phyloP scores from a whole-genome alignment of 2,888 invertebrate species.

The Cheilosia soror region DNA sequence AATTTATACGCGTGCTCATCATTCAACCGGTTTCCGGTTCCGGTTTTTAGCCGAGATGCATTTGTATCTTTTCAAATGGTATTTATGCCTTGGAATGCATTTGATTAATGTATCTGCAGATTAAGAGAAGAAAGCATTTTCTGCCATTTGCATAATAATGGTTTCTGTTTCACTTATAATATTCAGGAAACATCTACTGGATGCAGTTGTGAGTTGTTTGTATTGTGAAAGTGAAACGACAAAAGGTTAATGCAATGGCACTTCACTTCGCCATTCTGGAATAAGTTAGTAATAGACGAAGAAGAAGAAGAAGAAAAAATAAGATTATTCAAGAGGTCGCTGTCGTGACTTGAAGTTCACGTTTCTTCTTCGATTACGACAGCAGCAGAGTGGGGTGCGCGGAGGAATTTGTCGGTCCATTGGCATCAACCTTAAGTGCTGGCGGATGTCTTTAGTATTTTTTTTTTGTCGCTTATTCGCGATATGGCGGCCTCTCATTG shows the following conservation, averaged over 20 bases:
- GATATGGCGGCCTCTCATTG: conserved; percentile 42
- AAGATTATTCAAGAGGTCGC: conserved; percentile 77
- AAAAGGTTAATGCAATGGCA: conserved; percentile 66
- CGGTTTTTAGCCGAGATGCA: conserved; percentile 24
- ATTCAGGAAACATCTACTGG: conserved; percentile 38
- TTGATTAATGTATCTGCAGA: conserved; percentile 7
- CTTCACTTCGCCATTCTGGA: conserved; percentile 33
- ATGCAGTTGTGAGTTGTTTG: conserved; percentile 36
- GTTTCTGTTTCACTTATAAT: conserved; percentile 19
- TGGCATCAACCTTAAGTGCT: conserved; percentile 55
- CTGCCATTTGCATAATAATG: background rate
- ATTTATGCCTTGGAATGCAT: conserved; percentile 6
- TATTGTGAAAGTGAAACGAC: conserved; percentile 65
- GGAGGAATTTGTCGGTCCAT: conserved; percentile 33
- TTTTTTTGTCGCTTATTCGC: conserved; percentile 34
- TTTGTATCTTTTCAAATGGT: conserved; percentile 7
- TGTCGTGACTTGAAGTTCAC: conserved; percentile 82
- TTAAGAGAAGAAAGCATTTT: conserved; percentile 14
- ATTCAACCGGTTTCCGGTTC: conserved; percentile 45
- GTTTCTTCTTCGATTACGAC: conserved; percentile 78
- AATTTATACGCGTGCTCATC: background rate
- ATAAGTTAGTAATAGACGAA: conserved; percentile 24
- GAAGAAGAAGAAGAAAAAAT: conserved; percentile 10
- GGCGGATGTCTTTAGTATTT: conserved; percentile 41
- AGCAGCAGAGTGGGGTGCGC: conserved; percentile 11